Conservation (phyloP, 2,797 vertebrate species). For the Alauda arvensis region DNA sequence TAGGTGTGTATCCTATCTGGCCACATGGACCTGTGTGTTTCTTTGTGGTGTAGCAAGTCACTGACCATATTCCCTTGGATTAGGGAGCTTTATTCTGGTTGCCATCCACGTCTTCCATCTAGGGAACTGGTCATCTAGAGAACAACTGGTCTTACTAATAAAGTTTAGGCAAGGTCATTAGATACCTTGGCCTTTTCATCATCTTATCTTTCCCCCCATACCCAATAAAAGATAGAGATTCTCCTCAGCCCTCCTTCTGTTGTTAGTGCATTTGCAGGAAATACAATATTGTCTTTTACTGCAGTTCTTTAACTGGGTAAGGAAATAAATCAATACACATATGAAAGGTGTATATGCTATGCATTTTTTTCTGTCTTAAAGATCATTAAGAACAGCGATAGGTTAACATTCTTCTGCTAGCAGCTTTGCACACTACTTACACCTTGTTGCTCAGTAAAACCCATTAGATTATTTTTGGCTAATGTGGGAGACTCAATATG, state of each 20-base stretch:
- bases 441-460: not conserved
- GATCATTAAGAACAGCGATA: not conserved
- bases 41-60: fast-evolving
- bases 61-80: not conserved
- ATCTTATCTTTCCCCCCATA: fast-evolving
- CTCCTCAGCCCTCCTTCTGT: not conserved
- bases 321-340: not conserved
- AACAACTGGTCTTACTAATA: not conserved
- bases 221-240: not conserved
- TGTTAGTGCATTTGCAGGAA: not conserved
- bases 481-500: not conserved
- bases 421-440: not conserved
- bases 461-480: not conserved
- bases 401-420: not conserved
- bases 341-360: not conserved
- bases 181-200: not conserved
- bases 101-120: not conserved
- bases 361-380: not conserved
- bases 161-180: not conserved
- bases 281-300: not conserved
- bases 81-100: not conserved
- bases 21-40: too few relatives aligned
- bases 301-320: not conserved
- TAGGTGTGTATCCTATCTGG: fast-evolving
- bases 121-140: not conserved